phyloP scores from a whole-genome alignment of 1,140 invertebrate genomes.

The Apis florea region DNA sequence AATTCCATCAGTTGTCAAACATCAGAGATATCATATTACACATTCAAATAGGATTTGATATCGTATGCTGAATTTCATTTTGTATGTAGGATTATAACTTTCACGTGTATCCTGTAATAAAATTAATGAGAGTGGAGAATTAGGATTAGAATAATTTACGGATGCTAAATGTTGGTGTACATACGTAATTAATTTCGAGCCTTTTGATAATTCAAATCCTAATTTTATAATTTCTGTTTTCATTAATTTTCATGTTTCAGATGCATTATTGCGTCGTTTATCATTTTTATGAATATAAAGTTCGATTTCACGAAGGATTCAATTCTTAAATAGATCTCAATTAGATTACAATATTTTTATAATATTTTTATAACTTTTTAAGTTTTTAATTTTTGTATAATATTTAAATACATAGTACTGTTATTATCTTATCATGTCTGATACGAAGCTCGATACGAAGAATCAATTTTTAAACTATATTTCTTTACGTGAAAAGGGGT shows the following conservation, averaged over 20 bases:
- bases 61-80: not conserved
- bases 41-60: not conserved
- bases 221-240: not conserved
- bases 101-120: not conserved
- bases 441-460: not conserved
- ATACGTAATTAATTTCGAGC: not conserved
- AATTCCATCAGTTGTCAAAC: not conserved
- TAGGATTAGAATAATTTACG: not conserved
- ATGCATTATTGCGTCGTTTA: not conserved
- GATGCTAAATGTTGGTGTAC: not conserved
- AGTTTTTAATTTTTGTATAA: too few relatives aligned
- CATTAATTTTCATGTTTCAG: not conserved
- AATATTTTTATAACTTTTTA: too few relatives aligned
- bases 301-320: not conserved
- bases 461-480: not conserved
- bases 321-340: too few relatives aligned
- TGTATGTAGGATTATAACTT: not conserved
- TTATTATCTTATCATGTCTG: not conserved
- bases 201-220: not conserved
- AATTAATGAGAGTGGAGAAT: not conserved
- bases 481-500: not conserved
- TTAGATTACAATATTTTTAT: too few relatives aligned
- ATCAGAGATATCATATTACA: not conserved
- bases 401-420: too few relatives aligned
- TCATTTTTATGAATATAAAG: not conserved